Percentiles rank a stretch among this genome's conserved stretches.
Conservation (phyloP, 2,797 vertebrate genomes). For the Philypnodon macrostomus region DNA sequence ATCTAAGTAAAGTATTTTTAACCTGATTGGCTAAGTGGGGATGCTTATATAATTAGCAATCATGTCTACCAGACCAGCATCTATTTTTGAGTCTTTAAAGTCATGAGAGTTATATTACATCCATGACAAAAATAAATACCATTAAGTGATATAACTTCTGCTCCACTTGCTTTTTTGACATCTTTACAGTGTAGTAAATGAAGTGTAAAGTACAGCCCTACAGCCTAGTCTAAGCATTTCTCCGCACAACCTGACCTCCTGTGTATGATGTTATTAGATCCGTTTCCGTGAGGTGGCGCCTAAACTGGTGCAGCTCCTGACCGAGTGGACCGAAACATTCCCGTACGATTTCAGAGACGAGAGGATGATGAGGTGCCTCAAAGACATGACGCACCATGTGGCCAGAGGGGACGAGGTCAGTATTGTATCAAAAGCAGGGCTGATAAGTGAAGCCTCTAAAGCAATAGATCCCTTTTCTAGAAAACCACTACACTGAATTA, state of each 20-base stretch:
- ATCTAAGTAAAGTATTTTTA: too few species aligned
- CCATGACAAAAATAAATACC: not conserved
- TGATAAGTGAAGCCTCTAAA: too few species aligned
- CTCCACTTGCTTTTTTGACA: not conserved
- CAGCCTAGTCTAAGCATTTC: not conserved
- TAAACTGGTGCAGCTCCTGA: slow-evolving; percentile 91
- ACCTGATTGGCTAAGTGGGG: too few species aligned
- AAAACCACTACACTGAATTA: too few species aligned
- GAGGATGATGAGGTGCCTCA: slow-evolving; percentile 95
- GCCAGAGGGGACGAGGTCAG: slow-evolving; percentile 89
- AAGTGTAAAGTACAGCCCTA: slow-evolving; percentile 3
- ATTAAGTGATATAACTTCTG: not conserved
- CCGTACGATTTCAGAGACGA: slow-evolving; percentile 96
- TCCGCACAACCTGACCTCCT: not conserved
- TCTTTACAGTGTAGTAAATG: not conserved
- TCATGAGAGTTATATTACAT: not conserved
- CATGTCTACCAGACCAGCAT: too few species aligned
- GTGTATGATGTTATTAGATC: slow-evolving; percentile 66
- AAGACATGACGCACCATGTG: slow-evolving; percentile 89
- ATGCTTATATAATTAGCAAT: too few species aligned
- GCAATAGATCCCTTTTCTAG: too few species aligned
- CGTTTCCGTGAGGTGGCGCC: slow-evolving; percentile 89
- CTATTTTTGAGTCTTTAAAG: too few species aligned
- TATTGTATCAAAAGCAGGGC: not conserved
- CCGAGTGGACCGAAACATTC: slow-evolving; percentile 96